These are phyloP conservation scores for Suncus etruscus DNA, from an alignment of 2,113 vertebrate species.

Conservation along the genomic window DNA sequence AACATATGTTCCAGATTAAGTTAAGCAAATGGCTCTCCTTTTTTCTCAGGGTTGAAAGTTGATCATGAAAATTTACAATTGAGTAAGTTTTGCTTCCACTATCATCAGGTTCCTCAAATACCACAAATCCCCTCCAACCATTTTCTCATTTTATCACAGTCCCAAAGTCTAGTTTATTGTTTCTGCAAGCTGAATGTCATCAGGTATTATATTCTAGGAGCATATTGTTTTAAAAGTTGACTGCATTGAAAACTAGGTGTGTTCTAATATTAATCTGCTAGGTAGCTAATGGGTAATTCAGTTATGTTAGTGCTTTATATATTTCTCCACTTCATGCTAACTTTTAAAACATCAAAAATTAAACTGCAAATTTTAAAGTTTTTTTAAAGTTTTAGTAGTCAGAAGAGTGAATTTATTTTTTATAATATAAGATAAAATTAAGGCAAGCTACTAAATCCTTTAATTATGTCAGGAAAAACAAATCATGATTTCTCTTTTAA, in stretches of 20 bases:
- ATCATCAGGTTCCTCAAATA: slow-evolving; percentile 57
- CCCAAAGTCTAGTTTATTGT: slow-evolving; percentile 38
- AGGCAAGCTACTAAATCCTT: background rate
- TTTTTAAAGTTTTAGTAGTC: slow-evolving; percentile 56
- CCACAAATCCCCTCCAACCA: slow-evolving; percentile 47
- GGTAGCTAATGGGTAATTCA: slow-evolving; percentile 15
- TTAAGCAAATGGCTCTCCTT: slow-evolving; percentile 83
- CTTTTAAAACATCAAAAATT: slow-evolving; percentile 1
- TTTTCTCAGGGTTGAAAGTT: slow-evolving; percentile 82
- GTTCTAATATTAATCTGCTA: background rate
- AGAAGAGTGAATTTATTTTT: background rate
- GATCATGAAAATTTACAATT: slow-evolving; percentile 82
- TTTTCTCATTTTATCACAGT: background rate
- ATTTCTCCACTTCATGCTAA: background rate
- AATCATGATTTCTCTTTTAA: slow-evolving; percentile 42
- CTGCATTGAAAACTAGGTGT: background rate
- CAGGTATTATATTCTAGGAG: slow-evolving; percentile 74
- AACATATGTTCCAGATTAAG: slow-evolving; percentile 87
- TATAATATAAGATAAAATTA: slow-evolving; percentile 22
- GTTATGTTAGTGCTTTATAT: background rate
- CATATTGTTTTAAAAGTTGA: slow-evolving; percentile 41
- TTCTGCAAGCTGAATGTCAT: background rate
- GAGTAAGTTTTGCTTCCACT: slow-evolving; percentile 76
- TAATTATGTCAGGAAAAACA: slow-evolving; percentile 47
- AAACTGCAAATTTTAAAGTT: slow-evolving; percentile 42